These are phyloP conservation scores for Engraulis encrasicolus DNA, from an alignment of 2,113 vertebrate species.

Conservation along the genomic window DNA sequence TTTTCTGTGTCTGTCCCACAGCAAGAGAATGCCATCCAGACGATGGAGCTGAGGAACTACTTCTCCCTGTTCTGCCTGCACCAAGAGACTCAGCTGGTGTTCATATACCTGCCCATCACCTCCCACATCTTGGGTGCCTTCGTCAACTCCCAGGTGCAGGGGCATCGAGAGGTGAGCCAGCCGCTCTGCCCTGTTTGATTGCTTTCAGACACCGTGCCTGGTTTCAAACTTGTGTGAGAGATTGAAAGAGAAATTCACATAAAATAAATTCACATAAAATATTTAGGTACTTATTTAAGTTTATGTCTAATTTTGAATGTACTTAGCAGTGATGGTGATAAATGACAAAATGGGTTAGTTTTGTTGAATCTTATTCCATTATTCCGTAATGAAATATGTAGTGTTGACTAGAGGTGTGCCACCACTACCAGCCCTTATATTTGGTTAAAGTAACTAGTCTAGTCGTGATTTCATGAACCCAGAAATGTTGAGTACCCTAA, in stretches of 20 bases:
- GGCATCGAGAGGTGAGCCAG: constrained; percentile 89
- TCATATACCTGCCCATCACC: constrained; percentile 91
- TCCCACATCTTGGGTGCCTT: constrained; percentile 92
- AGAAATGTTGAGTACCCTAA: too few relatives aligned
- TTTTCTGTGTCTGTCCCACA: constrained; percentile 56
- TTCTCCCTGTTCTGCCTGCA: constrained; percentile 96
- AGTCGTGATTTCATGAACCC: too few relatives aligned
- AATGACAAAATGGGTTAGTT: too few relatives aligned
- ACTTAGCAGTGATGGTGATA: too few relatives aligned
- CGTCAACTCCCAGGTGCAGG: constrained; percentile 95
- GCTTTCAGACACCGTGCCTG: too few relatives aligned
- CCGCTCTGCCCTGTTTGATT: not conserved
- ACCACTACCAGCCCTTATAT: not conserved
- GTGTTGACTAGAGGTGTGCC: not conserved
- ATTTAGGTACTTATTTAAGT: too few relatives aligned
- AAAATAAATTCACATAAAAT: too few relatives aligned
- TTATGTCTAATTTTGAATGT: too few relatives aligned
- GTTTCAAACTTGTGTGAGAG: too few relatives aligned
- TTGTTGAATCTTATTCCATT: too few relatives aligned
- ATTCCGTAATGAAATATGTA: too few relatives aligned
- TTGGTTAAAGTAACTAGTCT: not conserved
- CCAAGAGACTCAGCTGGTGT: constrained; percentile 96
- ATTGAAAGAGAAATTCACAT: too few relatives aligned
- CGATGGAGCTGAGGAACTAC: constrained; percentile 94
- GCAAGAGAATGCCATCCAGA: constrained; percentile 95